These are phyloP conservation scores for Copidosoma floridanum DNA, from an alignment of 1,140 invertebrate species.

Conservation along the genomic window DNA sequence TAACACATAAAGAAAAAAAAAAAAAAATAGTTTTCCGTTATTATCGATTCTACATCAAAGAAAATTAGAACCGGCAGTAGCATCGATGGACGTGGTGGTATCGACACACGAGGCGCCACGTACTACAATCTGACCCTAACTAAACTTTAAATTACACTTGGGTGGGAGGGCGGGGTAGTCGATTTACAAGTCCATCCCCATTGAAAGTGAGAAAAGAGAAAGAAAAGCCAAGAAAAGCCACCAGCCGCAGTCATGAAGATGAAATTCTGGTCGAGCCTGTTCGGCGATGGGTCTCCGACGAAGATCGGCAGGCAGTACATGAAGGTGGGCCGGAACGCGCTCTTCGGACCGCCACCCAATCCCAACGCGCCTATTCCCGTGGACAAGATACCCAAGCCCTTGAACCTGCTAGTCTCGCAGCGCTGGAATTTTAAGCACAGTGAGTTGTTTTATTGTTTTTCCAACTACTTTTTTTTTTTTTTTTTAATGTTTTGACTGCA, in stretches of 20 bases:
- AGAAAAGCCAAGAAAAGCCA: not conserved
- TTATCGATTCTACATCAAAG: no score
- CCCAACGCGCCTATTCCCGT: constrained; percentile 47
- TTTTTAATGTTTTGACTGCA: not conserved
- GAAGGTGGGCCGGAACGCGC: constrained; percentile 68
- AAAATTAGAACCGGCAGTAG: constrained; percentile 11
- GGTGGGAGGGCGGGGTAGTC: constrained; percentile 9
- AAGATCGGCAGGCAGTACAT: constrained; percentile 67
- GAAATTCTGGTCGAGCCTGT: constrained; percentile 52
- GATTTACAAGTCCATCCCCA: not conserved
- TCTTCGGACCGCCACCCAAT: constrained; percentile 62
- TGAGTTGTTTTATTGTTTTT: constrained; percentile 61
- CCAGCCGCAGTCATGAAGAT: constrained; percentile 29
- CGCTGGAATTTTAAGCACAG: constrained; percentile 71
- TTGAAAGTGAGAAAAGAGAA: not conserved
- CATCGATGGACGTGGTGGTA: constrained; percentile 7
- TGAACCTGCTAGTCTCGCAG: constrained; percentile 75
- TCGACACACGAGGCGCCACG: not conserved
- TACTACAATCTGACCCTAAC: not conserved
- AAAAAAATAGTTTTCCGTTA: no score
- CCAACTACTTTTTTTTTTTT: not conserved
- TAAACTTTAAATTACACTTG: no score
- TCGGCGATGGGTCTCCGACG: constrained; percentile 51
- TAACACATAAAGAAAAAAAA: no score
- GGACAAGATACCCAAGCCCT: constrained; percentile 61